Evolutionary conservation across 2,888 invertebrate species (phyloP).

Genomic region (Eilema griseolum): DNA sequence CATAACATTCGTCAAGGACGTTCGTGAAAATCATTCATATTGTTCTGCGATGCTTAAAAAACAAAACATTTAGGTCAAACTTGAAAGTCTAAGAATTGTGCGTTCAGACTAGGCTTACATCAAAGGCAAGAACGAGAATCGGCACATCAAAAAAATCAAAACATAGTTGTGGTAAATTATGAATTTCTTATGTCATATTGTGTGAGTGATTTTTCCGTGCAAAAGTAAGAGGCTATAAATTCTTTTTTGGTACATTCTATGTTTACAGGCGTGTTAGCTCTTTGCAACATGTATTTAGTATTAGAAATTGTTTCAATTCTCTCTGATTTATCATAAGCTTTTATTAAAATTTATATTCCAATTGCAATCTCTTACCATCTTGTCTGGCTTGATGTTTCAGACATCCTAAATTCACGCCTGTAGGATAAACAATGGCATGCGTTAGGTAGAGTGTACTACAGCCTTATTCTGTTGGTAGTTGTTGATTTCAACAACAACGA

Average conservation of each 20-base stretch:
- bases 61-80: background rate
- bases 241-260: slow-evolving; percentile 22
- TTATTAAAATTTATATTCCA: background rate
- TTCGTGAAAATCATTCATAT: slow-evolving; percentile 39
- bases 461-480: background rate
- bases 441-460: background rate
- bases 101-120: slow-evolving; percentile 13
- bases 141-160: slow-evolving; percentile 15
- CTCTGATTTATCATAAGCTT: slow-evolving; percentile 10
- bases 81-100: slow-evolving; percentile 8
- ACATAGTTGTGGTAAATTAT: slow-evolving; percentile 30
- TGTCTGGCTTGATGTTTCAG: background rate
- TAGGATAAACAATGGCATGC: background rate
- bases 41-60: background rate
- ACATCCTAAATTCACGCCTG: background rate
- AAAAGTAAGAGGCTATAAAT: slow-evolving; percentile 27
- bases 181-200: slow-evolving; percentile 19
- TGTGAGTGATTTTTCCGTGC: slow-evolving; percentile 18
- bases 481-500: too few relatives aligned
- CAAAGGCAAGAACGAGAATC: slow-evolving; percentile 17
- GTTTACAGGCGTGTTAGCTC: slow-evolving; percentile 14
- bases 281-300: slow-evolving; percentile 21
- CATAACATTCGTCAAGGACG: slow-evolving; percentile 39
- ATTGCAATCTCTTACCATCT: background rate
- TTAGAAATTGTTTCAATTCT: slow-evolving; percentile 12